phyloP scores from a whole-genome alignment of 2,888 invertebrate species.

The Dynastes maya region DNA sequence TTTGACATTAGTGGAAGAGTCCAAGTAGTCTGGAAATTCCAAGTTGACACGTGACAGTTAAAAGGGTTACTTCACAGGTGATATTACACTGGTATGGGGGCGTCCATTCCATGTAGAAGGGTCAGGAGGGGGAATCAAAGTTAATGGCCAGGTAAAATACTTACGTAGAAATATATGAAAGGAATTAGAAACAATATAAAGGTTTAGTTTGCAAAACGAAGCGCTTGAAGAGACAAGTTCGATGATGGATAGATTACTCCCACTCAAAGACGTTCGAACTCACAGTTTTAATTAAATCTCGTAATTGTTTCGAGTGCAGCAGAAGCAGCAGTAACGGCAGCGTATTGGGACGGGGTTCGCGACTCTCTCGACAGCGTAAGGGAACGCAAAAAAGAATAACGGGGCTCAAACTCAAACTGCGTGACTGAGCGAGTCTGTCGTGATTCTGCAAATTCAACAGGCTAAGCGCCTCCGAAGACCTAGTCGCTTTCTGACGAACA shows the following conservation, averaged over 20 bases:
- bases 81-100: slow-evolving; percentile 45
- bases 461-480: slow-evolving; percentile 55
- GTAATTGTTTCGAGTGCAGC: slow-evolving; percentile 70
- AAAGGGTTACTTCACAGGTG: slow-evolving; percentile 63
- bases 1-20: slow-evolving; percentile 62
- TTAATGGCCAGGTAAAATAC: slow-evolving; percentile 18
- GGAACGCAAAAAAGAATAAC: slow-evolving; percentile 66
- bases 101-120: slow-evolving; percentile 19
- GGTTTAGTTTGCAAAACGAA: background rate
- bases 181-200: background rate
- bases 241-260: slow-evolving; percentile 69
- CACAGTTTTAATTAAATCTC: slow-evolving; percentile 72
- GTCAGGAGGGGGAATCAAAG: background rate
- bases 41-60: slow-evolving; percentile 67
- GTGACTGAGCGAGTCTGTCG: slow-evolving; percentile 69
- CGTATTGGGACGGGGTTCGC: background rate
- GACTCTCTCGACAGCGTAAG: background rate
- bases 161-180: background rate
- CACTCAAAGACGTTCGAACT: slow-evolving; percentile 68
- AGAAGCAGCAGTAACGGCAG: slow-evolving; percentile 56
- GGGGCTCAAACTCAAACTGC: slow-evolving; percentile 61
- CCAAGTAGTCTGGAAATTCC: slow-evolving; percentile 64
- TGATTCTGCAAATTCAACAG: slow-evolving; percentile 69
- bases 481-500: slow-evolving; percentile 51
- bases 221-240: slow-evolving; percentile 36